Percentiles rank a stretch among this genome's conserved stretches.
These are phyloP conservation scores for Parapristionchus giblindavisi DNA, from an alignment of 2,888 invertebrate species.

Conservation along the genomic window DNA sequence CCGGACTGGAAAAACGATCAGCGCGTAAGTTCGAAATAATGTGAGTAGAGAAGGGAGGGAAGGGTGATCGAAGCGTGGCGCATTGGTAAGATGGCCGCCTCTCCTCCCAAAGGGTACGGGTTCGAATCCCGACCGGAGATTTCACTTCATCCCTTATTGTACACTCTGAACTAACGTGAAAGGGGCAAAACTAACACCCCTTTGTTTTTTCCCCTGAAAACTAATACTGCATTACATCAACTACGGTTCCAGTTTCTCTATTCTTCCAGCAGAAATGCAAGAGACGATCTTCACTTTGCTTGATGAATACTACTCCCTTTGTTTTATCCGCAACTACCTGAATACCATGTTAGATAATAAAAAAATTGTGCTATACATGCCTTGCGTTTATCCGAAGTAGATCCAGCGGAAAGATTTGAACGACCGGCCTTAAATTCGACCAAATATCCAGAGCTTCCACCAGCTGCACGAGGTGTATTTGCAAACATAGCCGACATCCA, in stretches of 20 bases:
- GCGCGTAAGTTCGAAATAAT: too few relatives aligned
- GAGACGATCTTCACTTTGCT: constrained; percentile 93
- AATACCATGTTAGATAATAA: too few relatives aligned
- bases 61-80: too few relatives aligned
- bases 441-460: constrained; percentile 43
- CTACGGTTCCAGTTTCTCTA: constrained; percentile 87
- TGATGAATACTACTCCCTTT: constrained; percentile 91
- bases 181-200: too few relatives aligned
- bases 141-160: too few relatives aligned
- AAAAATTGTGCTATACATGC: too few relatives aligned
- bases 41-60: too few relatives aligned
- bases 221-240: constrained; percentile 78
- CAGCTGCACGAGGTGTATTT: constrained; percentile 41
- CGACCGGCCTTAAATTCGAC: constrained; percentile 55
- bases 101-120: too few relatives aligned
- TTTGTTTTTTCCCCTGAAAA: constrained; percentile 45
- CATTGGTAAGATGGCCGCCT: too few relatives aligned
- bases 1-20: too few relatives aligned
- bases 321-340: constrained; percentile 72
- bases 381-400: constrained; percentile 56
- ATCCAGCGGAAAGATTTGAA: constrained; percentile 56
- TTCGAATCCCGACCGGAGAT: too few relatives aligned
- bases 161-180: too few relatives aligned
- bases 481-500: constrained; percentile 35
- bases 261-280: constrained; percentile 99